These are phyloP conservation scores for Agrotis puta DNA, from an alignment of 2,888 invertebrate genomes.

Conservation along the genomic window DNA sequence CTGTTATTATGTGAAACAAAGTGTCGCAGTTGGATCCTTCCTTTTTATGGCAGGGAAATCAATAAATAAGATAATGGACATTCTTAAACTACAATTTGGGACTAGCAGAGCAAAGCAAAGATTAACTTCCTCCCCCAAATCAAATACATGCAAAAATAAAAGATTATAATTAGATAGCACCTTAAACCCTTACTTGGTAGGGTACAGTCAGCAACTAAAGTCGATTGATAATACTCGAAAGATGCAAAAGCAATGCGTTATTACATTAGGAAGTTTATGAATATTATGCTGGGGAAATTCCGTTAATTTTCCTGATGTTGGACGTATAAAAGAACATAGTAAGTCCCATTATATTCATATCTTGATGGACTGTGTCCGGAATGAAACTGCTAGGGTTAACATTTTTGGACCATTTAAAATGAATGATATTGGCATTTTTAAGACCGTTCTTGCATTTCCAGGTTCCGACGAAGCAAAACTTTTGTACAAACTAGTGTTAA, in stretches of 20 bases:
- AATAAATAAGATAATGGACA: neutral
- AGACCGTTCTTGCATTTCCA: too few species aligned
- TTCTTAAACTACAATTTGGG: neutral
- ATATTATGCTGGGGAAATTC: too few species aligned
- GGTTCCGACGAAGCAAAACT: too few species aligned
- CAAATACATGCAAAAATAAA: conserved; percentile 30
- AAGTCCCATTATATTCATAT: too few species aligned
- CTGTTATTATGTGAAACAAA: neutral
- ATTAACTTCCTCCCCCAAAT: neutral
- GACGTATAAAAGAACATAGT: too few species aligned
- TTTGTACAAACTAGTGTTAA: too few species aligned
- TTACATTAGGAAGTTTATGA: too few species aligned
- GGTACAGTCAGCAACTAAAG: conserved; percentile 4
- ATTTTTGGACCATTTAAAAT: too few species aligned
- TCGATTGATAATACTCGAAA: neutral
- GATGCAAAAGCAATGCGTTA: neutral
- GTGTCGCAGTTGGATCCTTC: conserved; percentile 24
- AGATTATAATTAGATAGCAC: conserved; percentile 9
- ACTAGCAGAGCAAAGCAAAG: conserved; percentile 20
- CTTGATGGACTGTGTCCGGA: too few species aligned
- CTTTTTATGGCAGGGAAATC: conserved; percentile 1
- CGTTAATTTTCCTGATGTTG: too few species aligned
- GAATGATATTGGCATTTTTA: too few species aligned
- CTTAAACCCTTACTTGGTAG: neutral
- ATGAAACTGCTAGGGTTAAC: too few species aligned